Evolutionary conservation across 2,888 invertebrate species (phyloP), one percentile per base, ranked within the genome.

Genomic region (Amphipyra berbera): DNA sequence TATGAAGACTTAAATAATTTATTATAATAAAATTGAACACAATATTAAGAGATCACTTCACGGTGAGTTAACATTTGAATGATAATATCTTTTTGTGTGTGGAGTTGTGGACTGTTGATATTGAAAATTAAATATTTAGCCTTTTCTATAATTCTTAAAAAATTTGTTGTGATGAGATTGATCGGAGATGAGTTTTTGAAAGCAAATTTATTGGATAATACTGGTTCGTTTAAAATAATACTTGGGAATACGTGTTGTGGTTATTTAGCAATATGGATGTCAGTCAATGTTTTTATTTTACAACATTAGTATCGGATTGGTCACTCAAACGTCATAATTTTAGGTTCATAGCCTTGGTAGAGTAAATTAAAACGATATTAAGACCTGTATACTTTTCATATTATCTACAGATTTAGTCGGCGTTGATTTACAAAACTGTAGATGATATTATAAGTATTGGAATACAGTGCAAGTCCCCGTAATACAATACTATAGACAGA

Each of bases 1-100:
- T 10, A 35, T 53, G 42, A 30, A 42, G 13, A 70, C 48, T 61
- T 68, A 70, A 58, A 46, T 68, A 69, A 75, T 21, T 21, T 21
- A 21, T 61, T 73, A 73, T 63, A 75, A 72, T 63, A 69, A n/a
- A n/a, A 50, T 79, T 87, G 86, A 88, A 89, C 88, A 88, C 88
- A 85, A 84, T 62, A 49, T 37, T 57, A 64, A 73, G 88, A 88
- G 87, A 88, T 89, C 89, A 73, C 55, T 65, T 67, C 6, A 38
- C 69, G 75, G 76, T 79, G 77, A 79, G 64, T 50, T 61, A 40
- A 56, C 58, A 59, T 68, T 68, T 77, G 71, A 61, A 65, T 49
- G 54, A 38, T 7, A 45, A 7, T 7, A 30, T 7, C 6, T 7
- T 30, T 6, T 30, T 6, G 30, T 30, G 30, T 2, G 6, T 30